Conservation (phyloP, 2,113 vertebrate genomes). For the Athene cunicularia region DNA sequence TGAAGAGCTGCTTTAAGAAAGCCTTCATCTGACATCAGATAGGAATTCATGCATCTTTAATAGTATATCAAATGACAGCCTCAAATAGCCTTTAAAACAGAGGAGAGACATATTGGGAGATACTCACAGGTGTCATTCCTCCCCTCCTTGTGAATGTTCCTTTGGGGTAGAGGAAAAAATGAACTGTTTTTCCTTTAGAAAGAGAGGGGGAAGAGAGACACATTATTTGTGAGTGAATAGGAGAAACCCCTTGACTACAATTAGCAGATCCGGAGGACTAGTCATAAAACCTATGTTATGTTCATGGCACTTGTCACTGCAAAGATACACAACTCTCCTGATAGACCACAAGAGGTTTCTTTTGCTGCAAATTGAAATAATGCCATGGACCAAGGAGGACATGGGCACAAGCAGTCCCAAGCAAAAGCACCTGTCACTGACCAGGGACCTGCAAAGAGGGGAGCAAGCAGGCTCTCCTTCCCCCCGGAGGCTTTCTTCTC, state of each 20-base stretch:
- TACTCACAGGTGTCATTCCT: constrained; percentile 46
- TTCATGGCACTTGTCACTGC: not conserved
- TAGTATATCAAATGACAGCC: constrained; percentile 25
- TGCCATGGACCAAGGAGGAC: not conserved
- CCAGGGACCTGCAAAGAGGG: not conserved
- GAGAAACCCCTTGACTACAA: not conserved
- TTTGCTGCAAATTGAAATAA: not conserved
- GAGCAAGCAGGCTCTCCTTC: not conserved
- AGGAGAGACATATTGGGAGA: constrained; percentile 6
- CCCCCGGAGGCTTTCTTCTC: not conserved
- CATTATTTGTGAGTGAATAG: not conserved
- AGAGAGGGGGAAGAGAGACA: not conserved
- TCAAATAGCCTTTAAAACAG: constrained; percentile 63
- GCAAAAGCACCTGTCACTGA: not conserved
- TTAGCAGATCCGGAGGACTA: constrained; percentile 15
- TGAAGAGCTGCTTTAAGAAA: not conserved
- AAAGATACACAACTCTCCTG: not conserved
- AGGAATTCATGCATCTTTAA: constrained; percentile 5
- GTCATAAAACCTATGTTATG: constrained; percentile 26
- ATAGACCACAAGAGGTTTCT: not conserved
- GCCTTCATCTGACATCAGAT: not conserved
- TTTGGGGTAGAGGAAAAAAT: constrained; percentile 18
- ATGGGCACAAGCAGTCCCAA: not conserved
- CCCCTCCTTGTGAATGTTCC: not conserved
- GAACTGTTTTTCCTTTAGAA: constrained; percentile 43